Percentiles rank a stretch among this genome's conserved stretches.
Evolutionary conservation across 2,797 vertebrate species (phyloP).

Genomic region (Sebastes minor): DNA sequence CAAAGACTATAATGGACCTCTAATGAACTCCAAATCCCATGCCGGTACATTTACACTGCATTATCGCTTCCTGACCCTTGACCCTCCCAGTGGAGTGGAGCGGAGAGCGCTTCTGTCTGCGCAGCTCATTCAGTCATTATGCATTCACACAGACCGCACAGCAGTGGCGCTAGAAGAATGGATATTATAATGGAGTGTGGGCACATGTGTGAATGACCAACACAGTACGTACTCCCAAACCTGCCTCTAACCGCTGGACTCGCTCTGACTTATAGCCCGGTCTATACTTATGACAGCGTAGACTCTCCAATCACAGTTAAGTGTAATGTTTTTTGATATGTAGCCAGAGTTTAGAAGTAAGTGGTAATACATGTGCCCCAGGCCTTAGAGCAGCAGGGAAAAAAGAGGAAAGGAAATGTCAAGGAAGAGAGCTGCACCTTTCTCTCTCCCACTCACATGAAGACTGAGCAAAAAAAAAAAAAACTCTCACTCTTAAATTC

Average conservation of each 20-base stretch:
- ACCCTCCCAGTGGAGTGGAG: conserved; percentile 67
- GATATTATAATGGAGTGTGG: conserved; percentile 21
- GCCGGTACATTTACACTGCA: conserved; percentile 73
- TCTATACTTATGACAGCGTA: not conserved
- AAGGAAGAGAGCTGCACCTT: conserved; percentile 5
- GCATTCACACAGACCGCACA: conserved; percentile 36
- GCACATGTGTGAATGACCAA: conserved; percentile 11
- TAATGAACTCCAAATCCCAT: conserved; percentile 77
- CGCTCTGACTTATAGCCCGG: not conserved
- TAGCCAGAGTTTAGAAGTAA: conserved; percentile 6
- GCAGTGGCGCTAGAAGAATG: not conserved
- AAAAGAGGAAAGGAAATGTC: conserved; percentile 26
- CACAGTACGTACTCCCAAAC: not conserved
- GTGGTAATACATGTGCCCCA: conserved; percentile 14
- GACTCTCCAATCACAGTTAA: conserved; percentile 6
- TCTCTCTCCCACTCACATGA: not conserved
- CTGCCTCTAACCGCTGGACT: conserved; percentile 3
- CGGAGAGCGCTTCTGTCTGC: conserved; percentile 45
- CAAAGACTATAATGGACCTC: conserved; percentile 73
- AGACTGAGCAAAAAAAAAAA: not conserved
- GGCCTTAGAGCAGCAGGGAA: conserved; percentile 13
- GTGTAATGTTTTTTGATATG: conserved; percentile 27
- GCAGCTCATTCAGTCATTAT: conserved; percentile 59
- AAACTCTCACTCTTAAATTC: conserved; percentile 10
- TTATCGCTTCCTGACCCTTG: conserved; percentile 74